Evolutionary conservation across 2,888 invertebrate species (phyloP).

Genomic region (Incurvaria masculella): DNA sequence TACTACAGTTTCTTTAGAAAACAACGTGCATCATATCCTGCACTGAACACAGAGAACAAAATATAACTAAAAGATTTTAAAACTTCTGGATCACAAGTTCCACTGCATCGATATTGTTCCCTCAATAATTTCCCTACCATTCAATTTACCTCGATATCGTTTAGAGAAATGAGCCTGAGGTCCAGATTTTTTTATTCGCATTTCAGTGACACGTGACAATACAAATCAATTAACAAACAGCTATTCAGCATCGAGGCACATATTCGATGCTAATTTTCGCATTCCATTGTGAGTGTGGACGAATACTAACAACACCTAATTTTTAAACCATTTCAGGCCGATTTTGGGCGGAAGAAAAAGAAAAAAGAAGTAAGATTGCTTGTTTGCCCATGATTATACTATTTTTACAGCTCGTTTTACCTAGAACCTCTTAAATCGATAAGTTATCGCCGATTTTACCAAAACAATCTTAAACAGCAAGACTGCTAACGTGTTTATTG

Average conservation of each 20-base stretch:
- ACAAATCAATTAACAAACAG: neutral
- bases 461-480: neutral
- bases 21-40: no score
- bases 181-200: no score
- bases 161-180: no score
- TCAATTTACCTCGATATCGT: no score
- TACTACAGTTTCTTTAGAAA: no score
- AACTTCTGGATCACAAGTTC: no score
- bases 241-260: neutral
- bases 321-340: conserved; percentile 71
- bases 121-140: no score
- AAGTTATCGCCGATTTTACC: conserved; percentile 43
- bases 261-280: neutral
- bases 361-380: conserved; percentile 95
- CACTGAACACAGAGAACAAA: no score
- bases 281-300: neutral
- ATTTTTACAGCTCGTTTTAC: conserved; percentile 52
- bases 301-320: conserved; percentile 27
- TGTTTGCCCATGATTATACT: conserved; percentile 56
- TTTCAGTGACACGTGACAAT: neutral
- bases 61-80: no score
- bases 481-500: neutral
- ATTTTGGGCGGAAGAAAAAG: conserved; percentile 97
- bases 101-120: no score
- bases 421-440: conserved; percentile 40